Evolutionary conservation across 1,140 invertebrate genomes (phyloP), one percentile per base, ranked within the genome.

Genomic region (Caerostris extrusa): DNA sequence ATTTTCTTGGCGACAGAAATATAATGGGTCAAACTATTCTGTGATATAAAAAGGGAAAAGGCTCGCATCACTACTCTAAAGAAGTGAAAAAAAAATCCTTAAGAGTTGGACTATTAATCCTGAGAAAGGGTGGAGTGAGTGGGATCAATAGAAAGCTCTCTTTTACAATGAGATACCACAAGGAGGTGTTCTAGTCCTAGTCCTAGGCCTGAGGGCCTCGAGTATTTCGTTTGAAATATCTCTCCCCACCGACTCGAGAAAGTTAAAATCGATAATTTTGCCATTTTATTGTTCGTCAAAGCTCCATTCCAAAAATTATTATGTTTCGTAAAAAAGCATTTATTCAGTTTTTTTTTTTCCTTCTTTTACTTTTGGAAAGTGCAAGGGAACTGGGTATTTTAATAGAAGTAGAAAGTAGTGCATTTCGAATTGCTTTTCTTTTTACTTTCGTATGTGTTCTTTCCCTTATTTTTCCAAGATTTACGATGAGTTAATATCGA

Each of bases 71-170:
- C 56, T 17, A 60, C n/a, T 85, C 55, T 50, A 85, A 85, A 85
- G 83, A 85, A 60, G 83, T 85, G n/a, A 64, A 88, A 88, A 60
- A n/a, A 86, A 88, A 88, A 67, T 88, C 58, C 67, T 55, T 67
- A 88, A 88, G 61, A 88, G 61, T 88, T 88, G 53, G 58, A 88
- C 86, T 64, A 88, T 88, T 88, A 88, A 88, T 88, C 86, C 86
- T 64, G 12, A 10, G 86, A 17, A 88, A 88, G 50, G 58, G 50
- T 88, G 86, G 86, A 85, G 56, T 55, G 53, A 3, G 56, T n/a
- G n/a, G n/a, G 53, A 64, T 88, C 61, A 88, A 88, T 88, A 61
- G 86, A 88, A 88, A 88, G 86, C 86, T 88, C 50, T 67, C 61
- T 53, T 88, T 67, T 64, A 67, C 86, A 67, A 88, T 88, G 86